Percentiles rank a stretch among this genome's conserved stretches.
These are phyloP conservation scores for Eremobia ochroleuca DNA, from an alignment of 2,888 invertebrate species.

Conservation along the genomic window DNA sequence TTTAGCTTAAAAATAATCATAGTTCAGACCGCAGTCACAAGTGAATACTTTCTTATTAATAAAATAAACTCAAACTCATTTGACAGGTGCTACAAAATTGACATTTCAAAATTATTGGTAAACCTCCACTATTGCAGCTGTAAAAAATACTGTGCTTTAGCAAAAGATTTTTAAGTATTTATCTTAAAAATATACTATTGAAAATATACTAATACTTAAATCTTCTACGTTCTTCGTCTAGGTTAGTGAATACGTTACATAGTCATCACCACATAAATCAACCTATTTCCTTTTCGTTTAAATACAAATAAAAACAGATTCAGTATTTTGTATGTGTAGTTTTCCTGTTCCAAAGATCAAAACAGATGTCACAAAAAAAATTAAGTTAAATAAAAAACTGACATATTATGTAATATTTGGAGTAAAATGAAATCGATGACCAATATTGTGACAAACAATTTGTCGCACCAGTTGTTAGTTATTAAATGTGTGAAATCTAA, in stretches of 20 bases:
- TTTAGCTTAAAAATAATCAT: not conserved
- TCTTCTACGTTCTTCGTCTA: not conserved
- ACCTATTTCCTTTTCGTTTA: not conserved
- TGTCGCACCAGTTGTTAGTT: not conserved
- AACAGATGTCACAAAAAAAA: not conserved
- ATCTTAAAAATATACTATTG: too few species aligned
- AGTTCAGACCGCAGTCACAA: not conserved
- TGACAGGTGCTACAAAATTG: not conserved
- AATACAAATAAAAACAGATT: not conserved
- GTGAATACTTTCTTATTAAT: not conserved
- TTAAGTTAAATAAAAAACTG: not conserved
- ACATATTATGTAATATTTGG: not conserved
- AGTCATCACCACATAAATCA: not conserved
- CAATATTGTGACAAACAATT: not conserved
- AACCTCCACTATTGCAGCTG: not conserved
- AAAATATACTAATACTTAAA: too few species aligned
- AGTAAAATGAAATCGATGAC: not conserved
- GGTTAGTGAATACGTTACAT: not conserved
- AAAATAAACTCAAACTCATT: not conserved
- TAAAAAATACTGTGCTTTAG: not conserved
- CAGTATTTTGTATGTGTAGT: not conserved
- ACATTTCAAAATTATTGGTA: not conserved
- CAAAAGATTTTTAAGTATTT: not conserved
- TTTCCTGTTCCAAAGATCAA: slow-evolving; percentile 21
- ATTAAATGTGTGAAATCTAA: not conserved